Evolutionary conservation across 1,140 invertebrate species (phyloP), one percentile per base, ranked within the genome.

Genomic region (Phymastichus coffea): DNA sequence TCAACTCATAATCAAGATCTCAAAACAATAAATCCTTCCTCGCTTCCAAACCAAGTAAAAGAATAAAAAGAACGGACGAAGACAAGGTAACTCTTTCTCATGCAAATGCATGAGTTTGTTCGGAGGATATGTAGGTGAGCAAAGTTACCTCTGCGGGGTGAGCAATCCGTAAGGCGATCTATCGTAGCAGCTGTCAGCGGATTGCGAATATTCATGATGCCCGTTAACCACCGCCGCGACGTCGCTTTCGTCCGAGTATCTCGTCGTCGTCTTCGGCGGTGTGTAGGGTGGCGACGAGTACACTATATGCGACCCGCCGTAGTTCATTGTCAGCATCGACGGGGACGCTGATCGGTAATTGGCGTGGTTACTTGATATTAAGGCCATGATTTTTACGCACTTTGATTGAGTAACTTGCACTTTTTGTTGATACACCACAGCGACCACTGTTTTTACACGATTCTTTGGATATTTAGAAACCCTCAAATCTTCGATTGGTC

Each of bases 221-320:
- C 44, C 26, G 4, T 2, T 51, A 4, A 10, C 64, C 66, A 26
- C 71, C 6, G 75, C 71, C 2, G 75, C 78, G 1, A 69, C 37
- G 40, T 69, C 70, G 28, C 67, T 68, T 38, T 75, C 71, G 17
- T 63, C 52, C 25, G 49, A 47, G 53, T 67, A 75, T n/a, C 68
- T 20, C 8, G 69, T 40, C 4, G 28, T 33, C 28, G 28, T 33
- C 56, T 66, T 71, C 3, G 75, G 76, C 6, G 76, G 78, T 17
- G 71, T 76, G 63, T 79, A 79, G 3, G 76, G 77, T 6, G 76
- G 76, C 0, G 75, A 71, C 43, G 77, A 78, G 19, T 74, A 64
- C 0, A 70, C 66, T 15, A 77, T 70, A 1, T 58, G 28, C 7
- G 66, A 57, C 2, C 44, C 64, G 10, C 68, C 60, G 38, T 76